Base-by-base conservation (phyloP, 2,113 vertebrate genomes). In the Anser brachyrhynchus region DNA sequence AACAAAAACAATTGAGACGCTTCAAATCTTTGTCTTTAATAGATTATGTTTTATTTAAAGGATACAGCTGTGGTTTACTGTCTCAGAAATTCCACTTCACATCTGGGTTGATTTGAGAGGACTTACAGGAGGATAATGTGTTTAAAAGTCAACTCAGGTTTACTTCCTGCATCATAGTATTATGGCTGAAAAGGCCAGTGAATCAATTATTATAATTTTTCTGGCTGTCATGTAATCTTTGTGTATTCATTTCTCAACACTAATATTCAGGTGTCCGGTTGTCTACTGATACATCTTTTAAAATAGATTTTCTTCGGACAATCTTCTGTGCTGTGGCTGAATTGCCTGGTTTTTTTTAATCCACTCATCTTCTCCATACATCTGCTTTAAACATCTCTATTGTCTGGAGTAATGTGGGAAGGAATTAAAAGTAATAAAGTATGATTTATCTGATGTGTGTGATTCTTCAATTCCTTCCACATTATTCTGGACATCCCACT, bases 361-460 rank as follows among this genome's bases (percentile, higher is more conserved):
- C 80, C 81, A 22, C 10, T 90, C 84, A 89, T 92, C 92, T 84
- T 59, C 70, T 78, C 77, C 92, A 41, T 92, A 94, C 51, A 85
- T 84, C 74, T 87, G 87, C 92, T 91, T 94, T 93, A 92, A 96
- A 93, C 89, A 87, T 90, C 80, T 96, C 93, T 97, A 92, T 97
- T 96, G 96, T 97, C 96, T 97, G 96, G 96, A 96, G 96, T 97
- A 96, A 96, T 96, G 96, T 96, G 96, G 96, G 93, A 96, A 96
- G 93, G 95, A 97, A 97, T 95, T 94, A 87, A 91, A 66, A 96
- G 65, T 78, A 92, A 19, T 73, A 35, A 95, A 84, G 54, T 62
- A 66, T 87, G 70, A 64, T 41, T 54, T 43, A 23, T 58, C 80
- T 92, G 61, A 92, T 87, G 54, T 94, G 41, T 92, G 86, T 97